Evolutionary conservation across 2,888 invertebrate species (phyloP), one percentile per base, ranked within the genome.

Genomic region (Pomacea canaliculata): DNA sequence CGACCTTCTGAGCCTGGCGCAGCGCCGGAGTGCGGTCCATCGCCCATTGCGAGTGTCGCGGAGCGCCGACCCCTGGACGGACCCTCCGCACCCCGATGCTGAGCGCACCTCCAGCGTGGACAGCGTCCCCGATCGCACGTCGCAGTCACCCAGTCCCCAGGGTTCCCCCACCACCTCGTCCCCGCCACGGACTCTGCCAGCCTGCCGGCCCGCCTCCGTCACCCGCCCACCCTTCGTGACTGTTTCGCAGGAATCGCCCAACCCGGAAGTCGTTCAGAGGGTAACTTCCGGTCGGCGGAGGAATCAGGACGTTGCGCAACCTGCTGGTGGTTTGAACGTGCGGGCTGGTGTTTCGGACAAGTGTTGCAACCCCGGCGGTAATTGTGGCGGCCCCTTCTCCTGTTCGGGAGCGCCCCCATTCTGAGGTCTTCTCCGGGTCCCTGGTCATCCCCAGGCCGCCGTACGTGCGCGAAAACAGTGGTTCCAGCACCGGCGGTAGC

Each of bases 371-470:
- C 46, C 27, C 48, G 60, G 71, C 8, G 59, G 71, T 23, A 75
- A 56, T n/a, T 46, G 49, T 16, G 69, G 59, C 7, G 18, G 49
- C 8, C 65, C 49, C 49, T 37, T 37, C 37, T 37, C 37, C 37
- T 37, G 37, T 27, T 12, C 69, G 76, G 13, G 86, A 85, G 70
- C 78, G 85, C 73, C 87, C 85, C 23, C 84, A 83, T 77, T 85
- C 85, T 48, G 86, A 87, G 79, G 81, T 83, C 66, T 85, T 82
- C 77, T 80, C 84, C 27, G 83, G 85, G 78, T 84, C 83, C 79
- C 85, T 88, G 77, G 83, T 83, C 84, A 87, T 86, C 83, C 88
- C 86, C 70, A 78, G 83, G 70, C 83, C 85, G 18, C 70, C 82
- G 63, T 85, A 84, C 77, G 51, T 78, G 70, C 73, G 78, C 48